Evolutionary conservation across 2,113 vertebrate genomes (phyloP), one percentile per base, ranked within the genome.

Genomic region (Picathartes gymnocephalus): DNA sequence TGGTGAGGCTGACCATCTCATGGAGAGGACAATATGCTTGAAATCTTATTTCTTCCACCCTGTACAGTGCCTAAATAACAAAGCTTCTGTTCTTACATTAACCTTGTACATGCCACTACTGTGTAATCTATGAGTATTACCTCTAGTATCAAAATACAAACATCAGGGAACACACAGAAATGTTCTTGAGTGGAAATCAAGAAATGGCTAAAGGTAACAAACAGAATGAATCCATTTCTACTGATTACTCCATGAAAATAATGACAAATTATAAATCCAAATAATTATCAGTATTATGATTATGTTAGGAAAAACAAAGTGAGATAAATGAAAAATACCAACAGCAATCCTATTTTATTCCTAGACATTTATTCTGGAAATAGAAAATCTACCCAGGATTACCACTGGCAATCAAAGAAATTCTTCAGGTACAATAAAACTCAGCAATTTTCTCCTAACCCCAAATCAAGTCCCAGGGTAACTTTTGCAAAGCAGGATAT

Each of bases 381-480:
- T 6, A 74, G 51, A 81, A 91, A 58, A n/a, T 54, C 60, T 89
- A 64, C 24, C 39, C 12, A 5, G n/a, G 25, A 37, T 79, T 82
- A 68, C 27, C 22, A 60, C 3, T 30, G n/a, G 28, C 71, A 85
- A 73, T 69, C 45, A 65, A 62, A 88, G 45, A 88, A 82, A 60
- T 81, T 56, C 37, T 89, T 80, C 70, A 85, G 50, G 30, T 81
- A 57, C 12, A 69, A 45, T 39, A 89, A 73, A 82, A 82, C 22
- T 65, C 61, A 48, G 40, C 51, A 28, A 57, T 91, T 91, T 93
- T 65, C 11, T 88, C 62, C 58, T 57, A 95, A 94, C 78, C 70
- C 37, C 61, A 90, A 92, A 94, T 90, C 74, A 93, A 87, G 62
- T 61, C 45, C 42, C 74, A 64, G 79, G 90, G 62, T 53, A 93